Evolutionary conservation across 2,888 invertebrate genomes (phyloP).

Genomic region (Andrena dorsata): DNA sequence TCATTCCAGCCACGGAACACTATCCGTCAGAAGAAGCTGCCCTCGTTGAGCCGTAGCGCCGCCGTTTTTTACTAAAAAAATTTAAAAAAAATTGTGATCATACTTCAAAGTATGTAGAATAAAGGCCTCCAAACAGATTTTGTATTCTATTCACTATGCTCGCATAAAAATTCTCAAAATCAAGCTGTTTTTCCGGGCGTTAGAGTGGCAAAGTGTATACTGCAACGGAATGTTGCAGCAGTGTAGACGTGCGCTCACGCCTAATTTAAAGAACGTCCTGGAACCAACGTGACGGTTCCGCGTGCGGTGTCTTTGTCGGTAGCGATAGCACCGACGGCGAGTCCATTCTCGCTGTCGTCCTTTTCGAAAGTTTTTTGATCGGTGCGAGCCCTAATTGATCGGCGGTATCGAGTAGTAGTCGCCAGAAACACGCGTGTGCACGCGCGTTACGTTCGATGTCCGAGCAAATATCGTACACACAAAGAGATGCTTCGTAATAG

Average conservation of each 20-base stretch:
- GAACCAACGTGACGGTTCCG: conserved; percentile 4
- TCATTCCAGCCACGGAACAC: too few relatives aligned
- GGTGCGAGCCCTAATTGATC: conserved; percentile 1
- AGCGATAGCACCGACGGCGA: neutral
- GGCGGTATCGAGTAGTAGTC: neutral
- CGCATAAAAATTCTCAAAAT: too few relatives aligned
- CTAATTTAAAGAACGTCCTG: conserved; percentile 45
- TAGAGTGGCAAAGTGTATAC: too few relatives aligned
- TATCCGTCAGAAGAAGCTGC: too few relatives aligned
- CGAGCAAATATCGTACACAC: neutral
- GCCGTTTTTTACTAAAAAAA: too few relatives aligned
- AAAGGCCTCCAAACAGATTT: too few relatives aligned
- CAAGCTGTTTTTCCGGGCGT: too few relatives aligned
- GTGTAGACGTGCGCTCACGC: conserved; percentile 23
- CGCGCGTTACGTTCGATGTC: conserved; percentile 18
- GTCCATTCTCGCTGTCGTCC: conserved; percentile 10
- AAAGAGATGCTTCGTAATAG: conserved; percentile 12
- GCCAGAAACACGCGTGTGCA: neutral
- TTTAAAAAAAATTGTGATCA: too few relatives aligned
- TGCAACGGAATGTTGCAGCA: neutral
- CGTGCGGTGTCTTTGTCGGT: conserved; percentile 5
- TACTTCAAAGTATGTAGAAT: too few relatives aligned
- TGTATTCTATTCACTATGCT: too few relatives aligned
- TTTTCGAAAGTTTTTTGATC: conserved; percentile 22
- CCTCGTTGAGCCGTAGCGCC: too few relatives aligned